These are phyloP conservation scores for Myrmophylax atrothorax DNA, from an alignment of 2,113 vertebrate species.

Conservation along the genomic window DNA sequence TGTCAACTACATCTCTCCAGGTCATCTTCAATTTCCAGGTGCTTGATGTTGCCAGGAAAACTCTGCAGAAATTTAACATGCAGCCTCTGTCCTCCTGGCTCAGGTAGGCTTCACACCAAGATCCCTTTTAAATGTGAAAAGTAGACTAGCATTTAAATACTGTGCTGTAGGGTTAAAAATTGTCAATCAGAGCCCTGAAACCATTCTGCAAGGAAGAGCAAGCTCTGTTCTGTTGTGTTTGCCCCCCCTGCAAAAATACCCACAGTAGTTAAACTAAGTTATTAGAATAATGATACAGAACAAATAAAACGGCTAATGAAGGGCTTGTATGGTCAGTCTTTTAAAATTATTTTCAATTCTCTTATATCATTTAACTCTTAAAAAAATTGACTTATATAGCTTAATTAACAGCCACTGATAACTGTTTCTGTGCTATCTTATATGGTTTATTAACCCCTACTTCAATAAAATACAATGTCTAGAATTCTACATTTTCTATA, in stretches of 20 bases:
- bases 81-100: not conserved
- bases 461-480: not conserved
- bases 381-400: not conserved
- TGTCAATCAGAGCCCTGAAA: not conserved
- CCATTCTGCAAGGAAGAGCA: not conserved
- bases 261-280: not conserved
- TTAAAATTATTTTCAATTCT: not conserved
- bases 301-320: not conserved
- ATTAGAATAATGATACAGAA: not conserved
- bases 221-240: not conserved
- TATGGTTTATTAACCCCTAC: not conserved
- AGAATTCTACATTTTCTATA: not conserved
- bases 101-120: not conserved
- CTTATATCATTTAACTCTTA: not conserved
- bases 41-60: not conserved
- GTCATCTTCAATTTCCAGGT: not conserved
- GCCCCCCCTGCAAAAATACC: rapidly evolving
- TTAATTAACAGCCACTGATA: not conserved
- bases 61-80: not conserved
- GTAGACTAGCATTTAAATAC: not conserved
- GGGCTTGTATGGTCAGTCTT: not conserved
- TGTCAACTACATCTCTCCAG: not conserved
- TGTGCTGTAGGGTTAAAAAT: not conserved
- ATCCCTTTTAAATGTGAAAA: not conserved
- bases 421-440: not conserved